Base-by-base conservation (phyloP, 1,140 invertebrate genomes). In the Calliopsis andreniformis region DNA sequence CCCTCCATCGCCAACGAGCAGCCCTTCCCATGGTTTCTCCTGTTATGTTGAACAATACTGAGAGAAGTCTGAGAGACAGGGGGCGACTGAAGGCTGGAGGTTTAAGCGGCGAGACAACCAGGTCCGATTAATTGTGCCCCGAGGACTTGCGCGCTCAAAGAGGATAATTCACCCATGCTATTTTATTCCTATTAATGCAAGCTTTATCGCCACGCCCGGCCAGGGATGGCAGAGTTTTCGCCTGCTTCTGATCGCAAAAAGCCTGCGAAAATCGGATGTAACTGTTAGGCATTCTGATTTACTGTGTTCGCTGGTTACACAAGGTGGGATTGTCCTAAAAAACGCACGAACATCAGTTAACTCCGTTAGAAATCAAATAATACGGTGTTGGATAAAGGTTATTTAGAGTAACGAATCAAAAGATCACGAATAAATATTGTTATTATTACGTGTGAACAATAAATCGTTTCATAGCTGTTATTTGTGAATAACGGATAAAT, bases 71-170 rank as follows among this genome's bases (percentile, higher is more conserved):
- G 66, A 20, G 72, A 20, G 73, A 51, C 10, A 47, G 23, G 18
- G 47, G 42, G 20, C 1, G 62, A 25, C 70, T 23, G 62, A 58
- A 68, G 53, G 43, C 51, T 5, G 39, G 45, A 39, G 43, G 49
- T 59, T 68, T 75, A 51, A 76, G 59, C 64, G 78, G 58, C 56
- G 80, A 77, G 80, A 69, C 67, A 72, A 81, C 73, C 80, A 84
- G 80, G 79, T 76, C 76, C 69, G 80, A 87, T 86, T 88, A 88
- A 88, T 87, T 87, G 86, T 78, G 69, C 87, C 86, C 86, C 43
- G 66, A 84, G 87, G 86, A 80, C 43, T 78, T 53, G 64, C 14
- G 2, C 23, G 45, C 61, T 87, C 80, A 86, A 84, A 80, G 80
- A 80, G 78, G 64, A 87, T 84, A 88, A 87, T 87, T 71, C 72